Conservation (phyloP, 2,888 invertebrate genomes). For the Tineola bisselliella region DNA sequence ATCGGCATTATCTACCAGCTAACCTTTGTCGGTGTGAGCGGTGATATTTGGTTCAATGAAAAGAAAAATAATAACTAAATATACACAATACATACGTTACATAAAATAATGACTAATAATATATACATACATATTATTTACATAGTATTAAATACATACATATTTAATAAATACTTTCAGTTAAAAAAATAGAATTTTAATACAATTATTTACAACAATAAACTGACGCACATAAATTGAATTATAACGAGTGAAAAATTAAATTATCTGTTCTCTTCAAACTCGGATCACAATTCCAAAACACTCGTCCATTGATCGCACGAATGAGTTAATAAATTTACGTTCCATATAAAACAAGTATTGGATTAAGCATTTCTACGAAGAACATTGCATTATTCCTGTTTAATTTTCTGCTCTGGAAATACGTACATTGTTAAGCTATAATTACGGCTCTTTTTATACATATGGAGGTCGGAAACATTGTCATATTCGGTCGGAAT, state of each 20-base stretch:
- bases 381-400: no score
- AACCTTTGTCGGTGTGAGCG: no score
- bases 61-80: no score
- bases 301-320: not conserved
- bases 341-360: not conserved
- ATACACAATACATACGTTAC: no score
- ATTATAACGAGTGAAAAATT: conserved; percentile 1
- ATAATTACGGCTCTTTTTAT: not conserved
- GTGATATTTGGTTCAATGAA: no score
- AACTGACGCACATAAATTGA: not conserved
- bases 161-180: no score
- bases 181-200: not conserved
- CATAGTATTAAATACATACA: no score
- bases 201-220: not conserved
- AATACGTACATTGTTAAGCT: not conserved
- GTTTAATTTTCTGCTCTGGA: not conserved
- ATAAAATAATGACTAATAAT: no score
- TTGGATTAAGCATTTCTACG: not conserved
- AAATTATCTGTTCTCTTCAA: not conserved
- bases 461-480: not conserved
- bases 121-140: no score
- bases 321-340: not conserved
- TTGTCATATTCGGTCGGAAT: not conserved
- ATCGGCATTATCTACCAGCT: no score
- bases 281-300: not conserved